Evolutionary conservation across 53 echinoderm and acorn worm genomes (phyloP).

Genomic region (Stichopus horrens): DNA sequence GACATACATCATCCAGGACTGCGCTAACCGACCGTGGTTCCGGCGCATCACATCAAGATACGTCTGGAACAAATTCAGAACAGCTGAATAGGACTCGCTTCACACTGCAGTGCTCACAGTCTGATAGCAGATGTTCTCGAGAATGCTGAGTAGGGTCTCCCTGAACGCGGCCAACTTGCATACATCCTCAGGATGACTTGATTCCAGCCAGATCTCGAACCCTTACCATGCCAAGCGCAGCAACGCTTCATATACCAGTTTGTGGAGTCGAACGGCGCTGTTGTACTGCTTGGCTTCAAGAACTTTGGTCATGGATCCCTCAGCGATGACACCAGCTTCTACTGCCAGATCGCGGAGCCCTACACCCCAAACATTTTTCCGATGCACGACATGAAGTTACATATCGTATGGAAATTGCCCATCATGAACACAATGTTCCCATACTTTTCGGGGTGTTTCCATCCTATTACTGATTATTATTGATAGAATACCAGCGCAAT

Average conservation of each 20-base stretch:
- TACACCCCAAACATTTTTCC: constrained; percentile 59
- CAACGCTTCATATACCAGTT: constrained; percentile 60
- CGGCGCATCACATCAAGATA: constrained; percentile 31
- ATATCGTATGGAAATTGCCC: constrained; percentile 60
- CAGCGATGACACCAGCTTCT: constrained; percentile 60
- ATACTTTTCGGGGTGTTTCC: constrained; percentile 52
- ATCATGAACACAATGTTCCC: constrained; percentile 45
- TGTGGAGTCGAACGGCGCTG: constrained; percentile 58
- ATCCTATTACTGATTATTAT: not conserved
- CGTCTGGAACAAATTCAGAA: constrained; percentile 21
- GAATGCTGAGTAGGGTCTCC: not conserved
- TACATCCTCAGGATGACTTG: not conserved
- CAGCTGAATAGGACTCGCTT: not conserved
- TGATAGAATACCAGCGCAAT: constrained; percentile 54
- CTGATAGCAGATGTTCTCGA: not conserved
- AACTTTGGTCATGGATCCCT: constrained; percentile 55
- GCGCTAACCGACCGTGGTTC: not conserved
- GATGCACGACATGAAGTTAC: constrained; percentile 53
- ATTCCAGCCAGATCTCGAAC: constrained; percentile 47
- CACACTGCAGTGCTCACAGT: not conserved
- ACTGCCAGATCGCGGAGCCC: constrained; percentile 54
- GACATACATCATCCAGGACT: constrained; percentile 56
- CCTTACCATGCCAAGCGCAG: constrained; percentile 58
- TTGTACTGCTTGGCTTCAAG: constrained; percentile 59
- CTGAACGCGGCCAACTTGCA: not conserved